A percentile compares a stretch with the other conserved stretches of the same genome.
Evolutionary conservation across 35 echinoderm and acorn worm species (phyloP).

Genomic region (Ophioderma brevispina): DNA sequence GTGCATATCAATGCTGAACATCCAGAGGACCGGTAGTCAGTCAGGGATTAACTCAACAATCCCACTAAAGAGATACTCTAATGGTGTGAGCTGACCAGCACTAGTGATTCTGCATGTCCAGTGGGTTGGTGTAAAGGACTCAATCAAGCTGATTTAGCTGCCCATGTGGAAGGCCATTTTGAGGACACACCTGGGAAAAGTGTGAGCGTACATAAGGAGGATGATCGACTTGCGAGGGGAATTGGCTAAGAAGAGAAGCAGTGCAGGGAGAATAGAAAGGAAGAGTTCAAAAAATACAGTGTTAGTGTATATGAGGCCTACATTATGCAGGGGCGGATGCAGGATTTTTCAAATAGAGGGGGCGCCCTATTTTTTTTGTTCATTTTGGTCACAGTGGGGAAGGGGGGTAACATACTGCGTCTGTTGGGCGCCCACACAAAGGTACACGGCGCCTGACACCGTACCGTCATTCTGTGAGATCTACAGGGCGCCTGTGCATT

Average conservation of each 20-base stretch:
- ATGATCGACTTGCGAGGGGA: conserved; percentile 44
- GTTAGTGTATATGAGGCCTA: too few relatives aligned
- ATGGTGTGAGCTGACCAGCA: background rate
- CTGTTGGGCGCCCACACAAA: too few relatives aligned
- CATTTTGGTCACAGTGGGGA: too few relatives aligned
- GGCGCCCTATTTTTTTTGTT: too few relatives aligned
- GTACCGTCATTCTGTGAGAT: too few relatives aligned
- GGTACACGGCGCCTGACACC: too few relatives aligned
- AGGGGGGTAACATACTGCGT: too few relatives aligned
- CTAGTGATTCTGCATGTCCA: conserved; percentile 43
- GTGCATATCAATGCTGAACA: conserved; percentile 77
- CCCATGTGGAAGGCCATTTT: conserved; percentile 86
- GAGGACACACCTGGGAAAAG: background rate
- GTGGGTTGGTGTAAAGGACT: conserved; percentile 55
- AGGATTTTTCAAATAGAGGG: too few relatives aligned
- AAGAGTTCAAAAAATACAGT: conserved; percentile 43
- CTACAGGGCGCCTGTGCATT: too few relatives aligned
- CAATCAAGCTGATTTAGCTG: conserved; percentile 21
- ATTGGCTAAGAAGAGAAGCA: conserved; percentile 60
- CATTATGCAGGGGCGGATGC: too few relatives aligned
- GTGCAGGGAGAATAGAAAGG: conserved; percentile 49
- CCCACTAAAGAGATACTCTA: background rate
- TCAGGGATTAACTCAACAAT: background rate
- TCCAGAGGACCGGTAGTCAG: background rate
- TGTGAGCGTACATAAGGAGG: background rate